Evolutionary conservation across 1,140 invertebrate genomes (phyloP), one percentile per base, ranked within the genome.

Genomic region (Drosophila mayri): DNA sequence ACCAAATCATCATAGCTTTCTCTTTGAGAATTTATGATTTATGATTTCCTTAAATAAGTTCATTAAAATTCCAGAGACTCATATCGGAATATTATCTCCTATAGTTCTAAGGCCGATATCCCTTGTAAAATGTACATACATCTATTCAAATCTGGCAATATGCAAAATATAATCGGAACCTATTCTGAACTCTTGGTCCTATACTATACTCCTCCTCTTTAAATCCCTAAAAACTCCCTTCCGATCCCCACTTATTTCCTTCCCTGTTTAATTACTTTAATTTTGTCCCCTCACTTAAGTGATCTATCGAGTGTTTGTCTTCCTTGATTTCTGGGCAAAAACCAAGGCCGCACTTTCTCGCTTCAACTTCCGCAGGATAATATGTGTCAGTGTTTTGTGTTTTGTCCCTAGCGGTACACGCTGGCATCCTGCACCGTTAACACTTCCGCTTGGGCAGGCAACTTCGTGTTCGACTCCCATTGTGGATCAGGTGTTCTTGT

Each of bases 381-480:
- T 38, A 9, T 12, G 35, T 37, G 37, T 37, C 16, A 38, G 12
- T 52, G 5, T 50, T 50, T 28, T 41, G 25, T 40, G 58, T 49
- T 14, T 30, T 18, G 10, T 18, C 28, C 28, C 1, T 67, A 55
- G 25, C 28, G 67, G 50, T 2, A 57, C 40, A 66, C 6, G n/a
- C 22, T n/a, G 9, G 16, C 14, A 37, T 46, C 59, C 41, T 30
- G 25, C 38, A 82, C 83, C 79, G 83, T 87, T 87, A 83, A 76
- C 83, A 87, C 79, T 87, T 87, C 83, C 83, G 83, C 72, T 78
- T 44, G 66, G 18, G 16, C 50, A 55, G 60, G 60, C 64, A 40
- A 49, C 47, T 37, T 38, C 22, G 20, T 38, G 54, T 41, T 49
- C 38, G 57, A 72, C 70, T 73, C 50, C 50, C 61, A 59, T 81